Conservation (phyloP, 1,140 invertebrate genomes). For the Teleopsis dalmanni region DNA sequence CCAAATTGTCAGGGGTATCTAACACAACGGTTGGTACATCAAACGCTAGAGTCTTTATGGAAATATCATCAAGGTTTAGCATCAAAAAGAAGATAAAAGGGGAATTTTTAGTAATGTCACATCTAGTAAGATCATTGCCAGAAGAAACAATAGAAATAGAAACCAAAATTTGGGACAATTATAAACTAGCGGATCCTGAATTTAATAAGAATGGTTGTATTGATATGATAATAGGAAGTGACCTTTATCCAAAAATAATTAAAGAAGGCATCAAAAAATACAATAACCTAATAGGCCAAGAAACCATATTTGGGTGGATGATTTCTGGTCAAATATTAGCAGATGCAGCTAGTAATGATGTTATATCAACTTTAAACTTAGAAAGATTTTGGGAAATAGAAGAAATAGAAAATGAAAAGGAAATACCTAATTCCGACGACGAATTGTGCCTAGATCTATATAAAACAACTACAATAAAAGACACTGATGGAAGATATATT, state of each 20-base stretch:
- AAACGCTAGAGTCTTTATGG: background rate
- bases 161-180: background rate
- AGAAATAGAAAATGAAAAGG: background rate
- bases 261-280: background rate
- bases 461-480: background rate
- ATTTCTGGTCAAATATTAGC: background rate
- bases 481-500: background rate
- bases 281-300: background rate
- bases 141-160: background rate
- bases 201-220: slow-evolving; percentile 3
- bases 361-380: background rate
- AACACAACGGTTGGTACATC: background rate
- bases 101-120: background rate
- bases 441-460: background rate
- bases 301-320: background rate
- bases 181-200: slow-evolving; percentile 2
- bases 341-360: background rate
- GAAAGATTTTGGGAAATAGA: slow-evolving; percentile 6
- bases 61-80: background rate
- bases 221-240: slow-evolving; percentile 1
- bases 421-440: background rate
- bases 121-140: background rate
- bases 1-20: background rate
- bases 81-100: background rate
- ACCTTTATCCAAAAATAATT: background rate